Percentiles rank a stretch among this genome's conserved stretches.
Evolutionary conservation across 2,888 invertebrate genomes (phyloP).

Genomic region (Candidula unifasciata): DNA sequence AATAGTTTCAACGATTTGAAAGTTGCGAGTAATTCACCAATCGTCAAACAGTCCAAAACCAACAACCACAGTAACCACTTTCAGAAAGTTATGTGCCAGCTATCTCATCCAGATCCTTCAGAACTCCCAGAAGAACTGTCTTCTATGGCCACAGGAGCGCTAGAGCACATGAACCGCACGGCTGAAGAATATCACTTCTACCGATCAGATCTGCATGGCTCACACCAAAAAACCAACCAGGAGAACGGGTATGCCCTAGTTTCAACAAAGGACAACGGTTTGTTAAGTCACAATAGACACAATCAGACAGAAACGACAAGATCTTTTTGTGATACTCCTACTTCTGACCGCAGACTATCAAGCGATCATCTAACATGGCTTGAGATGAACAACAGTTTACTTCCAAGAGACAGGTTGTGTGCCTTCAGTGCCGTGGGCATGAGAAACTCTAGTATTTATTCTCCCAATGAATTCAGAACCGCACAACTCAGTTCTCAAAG

Average conservation of each 20-base stretch:
- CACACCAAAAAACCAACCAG: not conserved
- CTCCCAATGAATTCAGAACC: slow-evolving; percentile 14
- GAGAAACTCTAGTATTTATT: slow-evolving; percentile 1
- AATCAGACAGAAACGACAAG: not conserved
- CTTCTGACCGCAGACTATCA: slow-evolving; percentile 17
- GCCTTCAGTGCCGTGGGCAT: slow-evolving; percentile 34
- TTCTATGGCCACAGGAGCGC: not conserved
- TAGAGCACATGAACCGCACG: not conserved
- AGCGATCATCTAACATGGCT: not conserved
- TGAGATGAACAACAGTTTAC: not conserved
- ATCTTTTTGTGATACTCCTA: not conserved
- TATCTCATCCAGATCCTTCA: not conserved
- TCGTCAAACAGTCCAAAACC: not conserved
- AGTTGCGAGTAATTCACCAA: not conserved
- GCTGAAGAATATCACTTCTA: slow-evolving; percentile 11
- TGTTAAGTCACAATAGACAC: not conserved
- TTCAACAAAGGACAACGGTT: not conserved
- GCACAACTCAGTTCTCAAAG: not conserved
- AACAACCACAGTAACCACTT: not conserved
- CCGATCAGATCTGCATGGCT: slow-evolving; percentile 7
- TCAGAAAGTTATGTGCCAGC: not conserved
- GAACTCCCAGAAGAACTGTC: not conserved
- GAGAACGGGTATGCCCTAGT: not conserved
- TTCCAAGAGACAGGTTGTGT: slow-evolving; percentile 32
- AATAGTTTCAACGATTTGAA: not conserved